Evolutionary conservation across 2,888 invertebrate genomes (phyloP).

Genomic region (Chironomus tentans): DNA sequence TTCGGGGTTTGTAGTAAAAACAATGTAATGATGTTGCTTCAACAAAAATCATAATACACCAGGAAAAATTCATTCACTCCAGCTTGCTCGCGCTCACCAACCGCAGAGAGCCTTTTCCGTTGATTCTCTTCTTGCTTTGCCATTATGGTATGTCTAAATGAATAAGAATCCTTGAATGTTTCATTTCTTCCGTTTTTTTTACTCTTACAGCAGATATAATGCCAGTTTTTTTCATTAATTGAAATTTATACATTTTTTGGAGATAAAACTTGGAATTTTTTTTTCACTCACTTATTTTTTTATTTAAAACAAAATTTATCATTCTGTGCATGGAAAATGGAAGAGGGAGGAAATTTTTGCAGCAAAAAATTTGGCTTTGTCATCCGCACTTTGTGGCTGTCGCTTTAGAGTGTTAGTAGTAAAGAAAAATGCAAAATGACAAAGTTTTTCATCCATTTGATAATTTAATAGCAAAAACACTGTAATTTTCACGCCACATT

Average conservation of each 20-base stretch:
- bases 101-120: background rate
- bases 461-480: conserved; percentile 15
- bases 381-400: background rate
- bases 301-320: background rate
- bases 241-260: background rate
- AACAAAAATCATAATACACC: background rate
- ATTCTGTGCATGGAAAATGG: background rate
- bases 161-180: too few species aligned
- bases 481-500: conserved; percentile 16
- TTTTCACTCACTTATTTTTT: too few species aligned
- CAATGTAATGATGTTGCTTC: conserved; percentile 21
- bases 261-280: background rate
- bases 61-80: background rate
- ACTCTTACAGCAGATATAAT: background rate
- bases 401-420: too few species aligned
- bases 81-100: background rate
- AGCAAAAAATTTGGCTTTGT: background rate
- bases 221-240: background rate
- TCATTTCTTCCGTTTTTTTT: background rate
- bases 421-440: too few species aligned
- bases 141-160: too few species aligned
- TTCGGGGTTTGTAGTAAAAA: conserved; percentile 9
- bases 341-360: background rate
- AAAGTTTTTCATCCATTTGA: conserved; percentile 14
- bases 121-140: too few species aligned